Conservation (phyloP, 2,888 invertebrate genomes). For the Sinopyrophorus schimmeli region DNA sequence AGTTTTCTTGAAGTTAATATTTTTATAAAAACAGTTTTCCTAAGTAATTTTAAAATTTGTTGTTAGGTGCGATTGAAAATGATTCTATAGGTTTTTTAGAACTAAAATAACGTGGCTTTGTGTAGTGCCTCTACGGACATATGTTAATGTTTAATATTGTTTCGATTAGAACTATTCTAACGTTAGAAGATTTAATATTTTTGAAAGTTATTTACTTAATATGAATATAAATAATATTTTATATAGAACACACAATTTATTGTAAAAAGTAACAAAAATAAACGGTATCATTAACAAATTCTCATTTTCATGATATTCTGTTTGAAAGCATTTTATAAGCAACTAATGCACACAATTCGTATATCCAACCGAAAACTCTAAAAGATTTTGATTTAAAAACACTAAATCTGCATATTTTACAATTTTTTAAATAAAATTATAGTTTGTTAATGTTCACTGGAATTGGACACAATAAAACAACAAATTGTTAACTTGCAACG, state of each 20-base stretch:
- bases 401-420: no score
- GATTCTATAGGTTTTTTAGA: not conserved
- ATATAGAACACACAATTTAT: constrained; percentile 22
- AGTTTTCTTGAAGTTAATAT: constrained; percentile 2
- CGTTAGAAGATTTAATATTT: constrained; percentile 25
- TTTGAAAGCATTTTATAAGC: no score
- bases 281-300: constrained; percentile 14
- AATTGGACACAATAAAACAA: no score
- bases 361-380: no score
- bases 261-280: constrained; percentile 11
- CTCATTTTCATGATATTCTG: no score
- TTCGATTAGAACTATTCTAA: constrained; percentile 10
- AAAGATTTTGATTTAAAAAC: no score
- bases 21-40: not conserved
- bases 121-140: constrained; percentile 15
- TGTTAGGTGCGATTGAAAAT: not conserved
- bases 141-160: constrained; percentile 11
- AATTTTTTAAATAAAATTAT: no score
- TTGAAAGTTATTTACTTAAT: constrained; percentile 24
- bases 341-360: no score
- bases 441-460: no score
- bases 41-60: no score
- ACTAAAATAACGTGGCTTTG: constrained; percentile 6
- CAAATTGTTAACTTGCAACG: no score
- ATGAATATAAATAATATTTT: constrained; percentile 18